Conservation (phyloP, 2,888 invertebrate genomes). For the Allolobophora icterica region DNA sequence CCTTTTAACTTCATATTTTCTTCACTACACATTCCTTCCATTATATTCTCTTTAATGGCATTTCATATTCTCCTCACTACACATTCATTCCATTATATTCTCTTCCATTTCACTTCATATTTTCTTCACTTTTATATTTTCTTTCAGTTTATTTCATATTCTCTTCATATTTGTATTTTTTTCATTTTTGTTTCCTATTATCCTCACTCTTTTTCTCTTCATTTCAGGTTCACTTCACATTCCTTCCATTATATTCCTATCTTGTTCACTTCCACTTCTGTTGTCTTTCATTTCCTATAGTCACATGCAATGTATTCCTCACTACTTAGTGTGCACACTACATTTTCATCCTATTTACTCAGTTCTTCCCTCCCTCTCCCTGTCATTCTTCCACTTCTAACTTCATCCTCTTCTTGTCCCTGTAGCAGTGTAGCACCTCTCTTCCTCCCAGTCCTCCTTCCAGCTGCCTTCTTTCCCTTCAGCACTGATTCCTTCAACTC, state of each 20-base stretch:
- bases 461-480: neutral
- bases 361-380: neutral
- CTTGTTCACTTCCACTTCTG: neutral
- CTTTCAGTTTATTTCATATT: neutral
- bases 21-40: neutral
- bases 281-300: neutral
- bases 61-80: neutral
- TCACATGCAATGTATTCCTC: neutral
- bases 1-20: too few relatives aligned
- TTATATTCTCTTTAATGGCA: neutral
- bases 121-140: neutral
- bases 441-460: too few relatives aligned
- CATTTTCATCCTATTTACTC: slow-evolving; percentile 9
- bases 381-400: neutral
- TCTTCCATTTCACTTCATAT: too few relatives aligned
- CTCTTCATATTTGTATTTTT: neutral
- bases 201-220: too few relatives aligned
- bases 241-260: too few relatives aligned
- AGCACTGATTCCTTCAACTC: neutral
- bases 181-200: neutral
- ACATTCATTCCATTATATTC: too few relatives aligned
- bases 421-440: neutral
- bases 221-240: too few relatives aligned
- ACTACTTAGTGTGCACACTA: neutral
- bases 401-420: neutral